phyloP scores from a whole-genome alignment of 2,797 vertebrate species.

The Pitangus sulphuratus region DNA sequence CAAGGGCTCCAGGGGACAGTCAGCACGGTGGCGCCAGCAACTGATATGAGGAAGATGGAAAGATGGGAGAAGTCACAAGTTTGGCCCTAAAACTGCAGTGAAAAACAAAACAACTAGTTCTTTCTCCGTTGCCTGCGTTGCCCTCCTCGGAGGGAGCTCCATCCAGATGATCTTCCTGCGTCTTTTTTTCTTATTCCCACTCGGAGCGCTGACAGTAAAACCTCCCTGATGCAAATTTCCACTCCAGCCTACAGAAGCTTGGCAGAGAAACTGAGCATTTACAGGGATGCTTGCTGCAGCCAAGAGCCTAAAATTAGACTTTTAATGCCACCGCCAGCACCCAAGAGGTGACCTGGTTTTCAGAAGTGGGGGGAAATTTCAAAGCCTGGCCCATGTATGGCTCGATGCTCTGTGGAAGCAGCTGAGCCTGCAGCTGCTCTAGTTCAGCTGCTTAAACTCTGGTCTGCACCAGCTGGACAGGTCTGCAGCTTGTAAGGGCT shows the following conservation, averaged over 20 bases:
- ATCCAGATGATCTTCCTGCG: neutral
- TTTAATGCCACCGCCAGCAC: neutral
- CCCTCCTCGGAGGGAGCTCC: neutral
- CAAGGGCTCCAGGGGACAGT: fast-evolving
- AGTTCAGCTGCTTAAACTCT: neutral
- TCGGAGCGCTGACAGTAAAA: neutral
- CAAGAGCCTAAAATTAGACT: conserved; percentile 42
- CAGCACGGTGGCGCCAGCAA: fast-evolving
- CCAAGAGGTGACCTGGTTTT: conserved; percentile 36
- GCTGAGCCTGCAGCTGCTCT: neutral
- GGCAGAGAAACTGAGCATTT: conserved; percentile 5
- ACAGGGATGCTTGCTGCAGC: neutral
- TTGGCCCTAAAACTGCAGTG: neutral
- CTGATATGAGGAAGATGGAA: neutral
- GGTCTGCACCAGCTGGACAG: neutral
- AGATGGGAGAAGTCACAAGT: neutral
- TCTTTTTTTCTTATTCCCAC: neutral
- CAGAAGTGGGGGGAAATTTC: neutral
- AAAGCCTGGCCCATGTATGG: neutral
- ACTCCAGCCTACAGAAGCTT: conserved; percentile 18
- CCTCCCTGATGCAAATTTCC: conserved; percentile 6
- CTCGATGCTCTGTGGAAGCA: neutral
- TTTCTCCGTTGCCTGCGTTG: neutral
- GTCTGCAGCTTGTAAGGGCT: neutral
- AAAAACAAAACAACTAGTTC: neutral